Base-by-base conservation (phyloP, 2,888 invertebrate genomes). In the Lasioglossum oenotherae region DNA sequence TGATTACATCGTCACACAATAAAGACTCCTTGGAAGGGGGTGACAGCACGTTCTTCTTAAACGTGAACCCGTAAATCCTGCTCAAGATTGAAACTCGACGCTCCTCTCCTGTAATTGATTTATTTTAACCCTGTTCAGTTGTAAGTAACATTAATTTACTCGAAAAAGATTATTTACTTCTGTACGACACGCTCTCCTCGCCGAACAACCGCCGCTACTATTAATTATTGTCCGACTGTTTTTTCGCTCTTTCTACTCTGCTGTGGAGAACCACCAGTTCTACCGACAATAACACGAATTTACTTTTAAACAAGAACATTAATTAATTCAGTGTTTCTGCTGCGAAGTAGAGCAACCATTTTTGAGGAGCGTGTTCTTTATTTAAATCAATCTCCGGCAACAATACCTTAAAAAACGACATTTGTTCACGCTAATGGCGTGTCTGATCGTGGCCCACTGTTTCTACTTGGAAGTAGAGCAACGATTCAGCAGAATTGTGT, bases 1-100 rank as follows among this genome's bases (percentile, higher is more conserved):
- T 80, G 71, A 86, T 85, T 75, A 80, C 76, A 57, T 53, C 60
- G 75, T 86, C 76, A 49, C 74, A 60, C 53, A 74, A 31, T 74
- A 80, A 74, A 76, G 35, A 44, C 71, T 71, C 31, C 5, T 16
- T 44, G 27, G 72, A 60, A 14, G 14, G 53, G 44, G 71, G 4
- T 71, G 41, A 80, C 71, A 57, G 60, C 27, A 35, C 44, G 77
- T 64, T 69, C 41, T 53, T 74, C 73, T 64, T 71, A 44, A 81
- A 78, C 73, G 49, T 64, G 49, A 41, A 53, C 41, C 67, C 60
- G 27, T n/a, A 75, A 75, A 46, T 73, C 27, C 46, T 46, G 38
- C 44, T 75, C 41, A 69, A 72, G n/a, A 76, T 71, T 27, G 23
- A 64, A 31, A 10, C 19, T 23, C 31, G 19, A 49, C 64, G 67